Evolutionary conservation across 1,140 invertebrate species (phyloP), one percentile per base, ranked within the genome.

Genomic region (Penaeus chinensis): DNA sequence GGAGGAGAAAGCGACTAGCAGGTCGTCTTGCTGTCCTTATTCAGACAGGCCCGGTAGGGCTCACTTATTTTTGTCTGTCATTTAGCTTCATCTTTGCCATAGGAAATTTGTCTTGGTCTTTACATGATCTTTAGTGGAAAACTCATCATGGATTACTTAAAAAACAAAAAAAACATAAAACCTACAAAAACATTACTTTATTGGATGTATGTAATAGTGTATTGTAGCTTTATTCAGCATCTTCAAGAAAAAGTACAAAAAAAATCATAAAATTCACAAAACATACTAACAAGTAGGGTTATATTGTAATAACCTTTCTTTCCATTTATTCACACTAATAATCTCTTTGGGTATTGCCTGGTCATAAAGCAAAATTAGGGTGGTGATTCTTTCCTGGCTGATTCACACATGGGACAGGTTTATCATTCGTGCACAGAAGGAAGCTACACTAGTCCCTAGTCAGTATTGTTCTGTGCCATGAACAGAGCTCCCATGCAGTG

Each of bases 221-320:
- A 87, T 62, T 82, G 85, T 87, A 87, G 85, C 85, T 87, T 87
- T 87, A 87, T 82, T 87, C 85, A 87, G 85, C 85, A 82, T 87
- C 85, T 87, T 87, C 85, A 87, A 87, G 80, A 82, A 87, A 84
- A 87, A 32, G 76, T 74, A 77, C 74, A 74, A 87, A 87, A 87
- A 87, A 87, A 87, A 87, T 82, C 79, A 82, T 82, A 87, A 87
- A 87, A 82, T 71, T 81, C 80, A 87, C 79, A 87, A 87, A 82
- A 87, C 79, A 54, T 80, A 80, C 60, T 87, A 87, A 82, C 85
- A 87, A 80, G n/a, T 87, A 87, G 80, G 85, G 85, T 87, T 87
- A 82, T 86, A 86, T 54, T 87, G 79, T 87, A 87, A 82, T 87
- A 74, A 82, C 85, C 85, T 82, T 81, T 77, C 69, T 81, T 82